Percentiles rank a stretch among this genome's conserved stretches.
Evolutionary conservation across 2,888 invertebrate species (phyloP).

Genomic region (Pollenia angustigena): DNA sequence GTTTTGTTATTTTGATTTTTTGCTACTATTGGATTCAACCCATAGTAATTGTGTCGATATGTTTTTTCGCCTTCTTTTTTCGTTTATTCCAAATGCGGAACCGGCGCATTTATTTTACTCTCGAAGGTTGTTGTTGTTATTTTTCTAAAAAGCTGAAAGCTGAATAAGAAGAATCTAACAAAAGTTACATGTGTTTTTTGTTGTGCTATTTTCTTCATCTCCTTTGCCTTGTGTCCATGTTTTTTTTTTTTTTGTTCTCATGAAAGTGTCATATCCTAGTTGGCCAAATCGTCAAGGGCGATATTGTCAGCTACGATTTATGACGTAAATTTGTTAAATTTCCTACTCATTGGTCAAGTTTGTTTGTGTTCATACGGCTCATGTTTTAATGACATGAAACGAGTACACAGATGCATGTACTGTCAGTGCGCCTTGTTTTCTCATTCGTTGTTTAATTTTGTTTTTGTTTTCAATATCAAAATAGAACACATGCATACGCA

Average conservation of each 20-base stretch:
- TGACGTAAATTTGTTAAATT: too few relatives aligned
- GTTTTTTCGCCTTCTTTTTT: background rate
- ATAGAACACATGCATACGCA: too few relatives aligned
- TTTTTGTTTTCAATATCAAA: too few relatives aligned
- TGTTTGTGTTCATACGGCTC: too few relatives aligned
- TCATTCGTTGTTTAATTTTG: too few relatives aligned
- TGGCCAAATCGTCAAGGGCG: too few relatives aligned
- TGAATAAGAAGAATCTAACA: background rate
- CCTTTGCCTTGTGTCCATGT: background rate
- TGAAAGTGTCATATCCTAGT: background rate
- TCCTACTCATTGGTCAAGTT: too few relatives aligned
- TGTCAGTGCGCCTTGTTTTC: too few relatives aligned
- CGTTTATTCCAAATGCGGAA: conserved; percentile 63
- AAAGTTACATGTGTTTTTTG: conserved; percentile 38
- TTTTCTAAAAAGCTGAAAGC: background rate
- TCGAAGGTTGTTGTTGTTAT: conserved; percentile 53
- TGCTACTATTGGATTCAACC: background rate
- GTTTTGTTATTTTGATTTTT: conserved; percentile 5
- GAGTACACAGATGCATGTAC: too few relatives aligned
- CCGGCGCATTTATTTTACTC: conserved; percentile 66
- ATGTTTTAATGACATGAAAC: too few relatives aligned
- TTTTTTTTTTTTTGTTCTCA: conserved; percentile 9
- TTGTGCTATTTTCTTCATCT: conserved; percentile 11
- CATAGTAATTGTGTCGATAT: conserved; percentile 41
- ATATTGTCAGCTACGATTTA: too few relatives aligned